A percentile compares a stretch with the other conserved stretches of the same genome.
These are phyloP conservation scores for Calosoma granatense DNA, from an alignment of 1,140 invertebrate genomes.

Conservation along the genomic window DNA sequence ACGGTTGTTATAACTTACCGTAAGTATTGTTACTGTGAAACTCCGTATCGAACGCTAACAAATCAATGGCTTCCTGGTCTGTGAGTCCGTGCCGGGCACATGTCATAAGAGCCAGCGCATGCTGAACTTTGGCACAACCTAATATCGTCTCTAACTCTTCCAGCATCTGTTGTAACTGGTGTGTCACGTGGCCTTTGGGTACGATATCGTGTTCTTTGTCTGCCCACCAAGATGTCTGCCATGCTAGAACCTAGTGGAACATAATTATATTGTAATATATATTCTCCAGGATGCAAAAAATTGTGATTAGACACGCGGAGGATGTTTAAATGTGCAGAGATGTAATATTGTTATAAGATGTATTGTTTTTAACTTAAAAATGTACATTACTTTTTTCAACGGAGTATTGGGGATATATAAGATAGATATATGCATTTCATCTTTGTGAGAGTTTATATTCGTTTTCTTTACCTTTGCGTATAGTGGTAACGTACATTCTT, in stretches of 20 bases:
- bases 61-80: conserved; percentile 63
- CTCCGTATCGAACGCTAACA: conserved; percentile 56
- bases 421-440: neutral
- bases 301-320: neutral
- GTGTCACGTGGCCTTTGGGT: conserved; percentile 42
- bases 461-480: conserved; percentile 53
- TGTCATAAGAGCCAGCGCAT: conserved; percentile 54
- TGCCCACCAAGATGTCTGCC: conserved; percentile 52
- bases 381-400: too few species aligned
- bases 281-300: conserved; percentile 6
- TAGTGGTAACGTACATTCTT: conserved; percentile 52
- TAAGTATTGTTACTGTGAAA: conserved; percentile 55
- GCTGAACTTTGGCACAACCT: conserved; percentile 45
- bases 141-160: conserved; percentile 54
- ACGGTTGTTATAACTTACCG: conserved; percentile 30
- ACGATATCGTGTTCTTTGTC: conserved; percentile 37
- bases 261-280: neutral
- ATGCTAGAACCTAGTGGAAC: conserved; percentile 44
- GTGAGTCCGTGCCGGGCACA: conserved; percentile 59
- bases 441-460: too few species aligned
- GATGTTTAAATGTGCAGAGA: neutral
- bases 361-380: too few species aligned
- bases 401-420: too few species aligned
- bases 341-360: too few species aligned
- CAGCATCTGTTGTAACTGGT: conserved; percentile 50